Conservation (phyloP, 2,888 invertebrate genomes). For the Brachyopa scutellaris region DNA sequence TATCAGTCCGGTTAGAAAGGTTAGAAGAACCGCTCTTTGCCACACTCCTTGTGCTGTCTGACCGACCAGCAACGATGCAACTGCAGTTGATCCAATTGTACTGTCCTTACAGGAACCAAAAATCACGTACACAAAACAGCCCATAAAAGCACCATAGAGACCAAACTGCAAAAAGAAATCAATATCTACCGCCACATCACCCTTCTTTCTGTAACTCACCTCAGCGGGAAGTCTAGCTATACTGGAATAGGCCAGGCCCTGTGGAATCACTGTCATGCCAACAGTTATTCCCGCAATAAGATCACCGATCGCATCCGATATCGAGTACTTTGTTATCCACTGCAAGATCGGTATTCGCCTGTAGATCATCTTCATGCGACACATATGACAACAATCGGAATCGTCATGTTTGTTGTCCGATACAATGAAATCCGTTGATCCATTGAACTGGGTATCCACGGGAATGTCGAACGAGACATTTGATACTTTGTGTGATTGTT, state of each 20-base stretch:
- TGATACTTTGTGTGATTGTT: slow-evolving; percentile 13
- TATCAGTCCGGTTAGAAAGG: slow-evolving; percentile 89
- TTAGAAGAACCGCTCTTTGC: slow-evolving; percentile 88
- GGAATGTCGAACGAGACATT: slow-evolving; percentile 70
- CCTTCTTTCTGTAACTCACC: slow-evolving; percentile 82
- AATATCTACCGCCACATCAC: too few relatives aligned
- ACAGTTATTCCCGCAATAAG: slow-evolving; percentile 96
- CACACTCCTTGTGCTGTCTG: slow-evolving; percentile 86
- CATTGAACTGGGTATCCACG: slow-evolving; percentile 77
- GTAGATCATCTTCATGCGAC: slow-evolving; percentile 47
- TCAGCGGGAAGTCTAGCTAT: slow-evolving; percentile 89
- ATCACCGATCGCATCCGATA: slow-evolving; percentile 90
- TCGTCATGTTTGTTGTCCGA: slow-evolving; percentile 77
- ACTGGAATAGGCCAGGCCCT: slow-evolving; percentile 91
- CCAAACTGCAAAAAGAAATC: slow-evolving; percentile 87
- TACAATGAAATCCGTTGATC: slow-evolving; percentile 79
- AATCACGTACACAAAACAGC: slow-evolving; percentile 94
- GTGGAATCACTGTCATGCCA: slow-evolving; percentile 87
- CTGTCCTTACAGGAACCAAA: slow-evolving; percentile 96
- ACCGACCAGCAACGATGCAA: slow-evolving; percentile 92
- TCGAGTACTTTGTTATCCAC: slow-evolving; percentile 91
- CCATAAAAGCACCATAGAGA: slow-evolving; percentile 95
- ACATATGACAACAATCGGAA: slow-evolving; percentile 25
- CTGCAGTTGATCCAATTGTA: slow-evolving; percentile 96
- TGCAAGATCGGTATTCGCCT: slow-evolving; percentile 87